phyloP scores from a whole-genome alignment of 37 sponge, comb jelly and placozoan species.

The Bolinopsis microptera region DNA sequence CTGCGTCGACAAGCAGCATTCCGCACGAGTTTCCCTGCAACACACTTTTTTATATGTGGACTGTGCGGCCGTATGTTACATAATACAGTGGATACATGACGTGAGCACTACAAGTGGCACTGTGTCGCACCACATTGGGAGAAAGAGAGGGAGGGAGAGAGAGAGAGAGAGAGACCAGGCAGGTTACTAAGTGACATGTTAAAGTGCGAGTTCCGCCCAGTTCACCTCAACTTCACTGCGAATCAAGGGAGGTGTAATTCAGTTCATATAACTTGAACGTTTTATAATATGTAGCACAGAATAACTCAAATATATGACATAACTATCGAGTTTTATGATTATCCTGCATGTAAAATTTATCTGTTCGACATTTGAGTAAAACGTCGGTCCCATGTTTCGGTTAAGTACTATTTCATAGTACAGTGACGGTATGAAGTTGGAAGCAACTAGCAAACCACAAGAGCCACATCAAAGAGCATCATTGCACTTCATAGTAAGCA shows the following conservation, averaged over 20 bases:
- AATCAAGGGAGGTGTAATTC: background rate
- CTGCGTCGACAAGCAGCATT: background rate
- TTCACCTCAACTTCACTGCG: background rate
- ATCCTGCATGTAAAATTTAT: background rate
- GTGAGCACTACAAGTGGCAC: background rate
- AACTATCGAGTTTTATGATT: background rate
- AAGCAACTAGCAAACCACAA: too few relatives aligned
- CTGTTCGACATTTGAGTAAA: too few relatives aligned
- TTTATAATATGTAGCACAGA: background rate
- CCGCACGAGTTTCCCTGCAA: background rate
- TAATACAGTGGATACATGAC: background rate
- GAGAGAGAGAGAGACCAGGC: background rate
- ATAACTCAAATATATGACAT: background rate
- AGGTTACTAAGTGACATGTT: background rate
- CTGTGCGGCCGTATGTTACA: background rate
- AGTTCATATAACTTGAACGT: background rate
- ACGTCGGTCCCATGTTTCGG: too few relatives aligned
- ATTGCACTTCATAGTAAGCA: too few relatives aligned
- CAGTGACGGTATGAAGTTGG: too few relatives aligned
- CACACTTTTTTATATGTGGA: background rate
- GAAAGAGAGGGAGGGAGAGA: background rate
- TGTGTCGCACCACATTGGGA: background rate
- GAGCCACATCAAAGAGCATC: too few relatives aligned
- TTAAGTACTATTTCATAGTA: too few relatives aligned
- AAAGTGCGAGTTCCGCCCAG: background rate